A percentile compares a stretch with the other conserved stretches of the same genome.
Evolutionary conservation across 2,888 invertebrate genomes (phyloP).

Genomic region (Lycaena phlaeas): DNA sequence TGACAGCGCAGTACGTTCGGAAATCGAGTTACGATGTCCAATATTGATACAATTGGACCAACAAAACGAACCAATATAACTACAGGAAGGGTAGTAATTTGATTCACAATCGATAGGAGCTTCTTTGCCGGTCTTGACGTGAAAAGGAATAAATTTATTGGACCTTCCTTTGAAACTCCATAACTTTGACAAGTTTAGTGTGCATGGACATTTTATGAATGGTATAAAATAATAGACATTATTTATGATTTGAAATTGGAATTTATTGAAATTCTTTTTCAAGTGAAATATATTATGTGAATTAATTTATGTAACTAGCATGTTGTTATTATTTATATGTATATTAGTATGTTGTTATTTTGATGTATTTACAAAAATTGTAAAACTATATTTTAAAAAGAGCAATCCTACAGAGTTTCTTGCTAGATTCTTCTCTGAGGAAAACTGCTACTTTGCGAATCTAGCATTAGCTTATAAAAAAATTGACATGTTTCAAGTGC

Average conservation of each 20-base stretch:
- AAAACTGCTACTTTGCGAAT: too few species aligned
- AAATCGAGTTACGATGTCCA: conserved; percentile 59
- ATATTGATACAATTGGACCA: conserved; percentile 64
- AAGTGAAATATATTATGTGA: too few species aligned
- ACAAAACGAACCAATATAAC: conserved; percentile 49
- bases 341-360: too few species aligned
- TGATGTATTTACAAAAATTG: too few species aligned
- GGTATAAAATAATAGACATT: neutral
- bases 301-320: too few species aligned
- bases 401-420: too few species aligned
- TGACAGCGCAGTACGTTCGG: conserved; percentile 39
- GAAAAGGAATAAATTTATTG: conserved; percentile 27
- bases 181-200: conserved; percentile 16
- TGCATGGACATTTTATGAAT: conserved; percentile 8
- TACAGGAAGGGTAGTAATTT: conserved; percentile 43
- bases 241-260: conserved; percentile 1
- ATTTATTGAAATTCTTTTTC: neutral
- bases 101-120: conserved; percentile 36
- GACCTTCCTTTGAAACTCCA: conserved; percentile 12
- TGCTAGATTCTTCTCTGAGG: too few species aligned
- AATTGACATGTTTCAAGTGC: too few species aligned
- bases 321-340: too few species aligned
- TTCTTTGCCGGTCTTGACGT: conserved; percentile 25
- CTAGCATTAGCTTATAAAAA: too few species aligned
- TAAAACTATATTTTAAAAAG: too few species aligned